phyloP scores from a whole-genome alignment of 2,797 vertebrate genomes.

The Scarus forsteni region DNA sequence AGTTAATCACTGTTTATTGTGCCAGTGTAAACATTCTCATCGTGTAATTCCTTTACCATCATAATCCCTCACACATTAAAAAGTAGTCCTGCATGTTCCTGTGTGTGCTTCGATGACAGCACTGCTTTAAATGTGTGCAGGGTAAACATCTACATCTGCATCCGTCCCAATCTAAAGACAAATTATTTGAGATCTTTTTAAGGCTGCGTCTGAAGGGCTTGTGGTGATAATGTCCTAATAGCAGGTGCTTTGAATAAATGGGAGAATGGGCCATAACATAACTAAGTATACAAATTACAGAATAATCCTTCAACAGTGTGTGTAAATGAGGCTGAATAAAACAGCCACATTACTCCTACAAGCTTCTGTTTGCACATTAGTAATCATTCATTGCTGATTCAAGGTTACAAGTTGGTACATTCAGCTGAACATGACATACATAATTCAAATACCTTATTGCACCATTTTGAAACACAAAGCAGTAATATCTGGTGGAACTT shows the following conservation, averaged over 20 bases:
- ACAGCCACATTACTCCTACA: too few relatives aligned
- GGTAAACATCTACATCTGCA: slow-evolving; percentile 42
- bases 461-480: too few relatives aligned
- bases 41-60: slow-evolving; percentile 19
- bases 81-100: slow-evolving; percentile 42
- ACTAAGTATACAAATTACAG: slow-evolving; percentile 2
- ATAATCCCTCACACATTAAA: slow-evolving; percentile 28
- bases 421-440: background rate
- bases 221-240: slow-evolving; percentile 5
- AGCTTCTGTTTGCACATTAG: background rate
- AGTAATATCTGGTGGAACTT: too few relatives aligned
- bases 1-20: slow-evolving; percentile 20
- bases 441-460: too few relatives aligned
- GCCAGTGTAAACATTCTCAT: slow-evolving; percentile 11
- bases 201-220: slow-evolving; percentile 2
- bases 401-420: background rate
- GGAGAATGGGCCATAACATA: background rate
- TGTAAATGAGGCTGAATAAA: background rate
- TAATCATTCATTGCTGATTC: background rate
- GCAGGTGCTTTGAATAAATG: slow-evolving; percentile 6
- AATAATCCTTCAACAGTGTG: background rate
- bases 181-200: background rate
- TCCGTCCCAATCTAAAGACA: slow-evolving; percentile 31
- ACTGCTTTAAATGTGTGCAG: slow-evolving; percentile 38
- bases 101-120: slow-evolving; percentile 12